phyloP scores from a whole-genome alignment of 2,113 vertebrate genomes.

The Pseudorasbora parva region DNA sequence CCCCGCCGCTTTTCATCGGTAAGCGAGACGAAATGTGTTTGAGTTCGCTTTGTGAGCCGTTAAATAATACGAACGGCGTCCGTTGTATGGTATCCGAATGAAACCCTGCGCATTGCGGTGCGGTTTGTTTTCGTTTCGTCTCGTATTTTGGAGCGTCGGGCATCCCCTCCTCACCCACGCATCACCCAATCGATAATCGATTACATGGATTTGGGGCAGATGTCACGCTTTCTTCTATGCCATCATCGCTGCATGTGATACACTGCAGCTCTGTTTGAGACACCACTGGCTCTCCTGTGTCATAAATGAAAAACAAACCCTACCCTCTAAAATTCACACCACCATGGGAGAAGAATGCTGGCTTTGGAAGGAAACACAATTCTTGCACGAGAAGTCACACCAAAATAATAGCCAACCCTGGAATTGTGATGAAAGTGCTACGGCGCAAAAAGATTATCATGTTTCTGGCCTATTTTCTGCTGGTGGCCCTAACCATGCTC shows the following conservation, averaged over 20 bases:
- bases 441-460: constrained; percentile 88
- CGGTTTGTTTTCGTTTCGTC: constrained; percentile 25
- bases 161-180: constrained; percentile 28
- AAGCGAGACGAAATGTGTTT: not conserved
- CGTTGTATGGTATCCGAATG: not conserved
- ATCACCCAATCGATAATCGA: constrained; percentile 33
- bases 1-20: constrained; percentile 6
- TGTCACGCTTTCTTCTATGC: constrained; percentile 20
- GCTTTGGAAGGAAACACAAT: constrained; percentile 76
- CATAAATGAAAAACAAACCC: constrained; percentile 78
- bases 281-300: constrained; percentile 57
- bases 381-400: constrained; percentile 72
- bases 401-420: constrained; percentile 80
- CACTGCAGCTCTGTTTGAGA: constrained; percentile 54
- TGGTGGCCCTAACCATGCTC: constrained; percentile 88
- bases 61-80: not conserved
- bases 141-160: not conserved
- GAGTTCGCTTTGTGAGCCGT: not conserved
- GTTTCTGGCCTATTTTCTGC: constrained; percentile 86
- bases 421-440: constrained; percentile 89
- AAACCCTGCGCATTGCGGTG: constrained; percentile 30
- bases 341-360: constrained; percentile 79
- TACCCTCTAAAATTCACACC: constrained; percentile 75
- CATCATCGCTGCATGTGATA: not conserved
- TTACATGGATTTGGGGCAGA: constrained; percentile 23